phyloP scores from a whole-genome alignment of 2,888 invertebrate species.

The Chesias legatella region DNA sequence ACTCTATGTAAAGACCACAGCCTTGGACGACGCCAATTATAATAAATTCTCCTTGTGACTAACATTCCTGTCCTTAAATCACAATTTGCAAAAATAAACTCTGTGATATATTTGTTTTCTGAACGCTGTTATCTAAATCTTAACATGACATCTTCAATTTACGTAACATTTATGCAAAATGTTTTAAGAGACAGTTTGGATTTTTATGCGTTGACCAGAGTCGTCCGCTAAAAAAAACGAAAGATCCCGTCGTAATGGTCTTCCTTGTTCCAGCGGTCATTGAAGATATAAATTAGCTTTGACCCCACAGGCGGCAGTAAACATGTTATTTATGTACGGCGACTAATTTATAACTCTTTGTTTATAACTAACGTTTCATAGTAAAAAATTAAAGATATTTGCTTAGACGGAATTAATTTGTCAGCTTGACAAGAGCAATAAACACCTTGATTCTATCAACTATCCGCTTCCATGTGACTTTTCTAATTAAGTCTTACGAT shows the following conservation, averaged over 20 bases:
- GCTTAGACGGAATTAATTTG: conserved; percentile 20
- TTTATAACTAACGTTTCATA: conserved; percentile 29
- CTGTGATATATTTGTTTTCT: conserved; percentile 19
- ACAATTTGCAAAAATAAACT: conserved; percentile 24
- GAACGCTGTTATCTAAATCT: conserved; percentile 34
- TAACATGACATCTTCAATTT: conserved; percentile 36
- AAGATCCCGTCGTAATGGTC: conserved; percentile 31
- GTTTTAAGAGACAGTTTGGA: conserved; percentile 35
- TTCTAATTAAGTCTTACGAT: conserved; percentile 1
- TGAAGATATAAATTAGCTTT: conserved; percentile 60
- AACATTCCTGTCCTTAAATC: conserved; percentile 17
- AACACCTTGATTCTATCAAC: too few species aligned
- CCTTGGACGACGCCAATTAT: conserved; percentile 20
- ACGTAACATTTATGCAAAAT: conserved; percentile 31
- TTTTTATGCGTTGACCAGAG: conserved; percentile 42
- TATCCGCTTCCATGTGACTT: background rate
- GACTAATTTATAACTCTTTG: conserved; percentile 45
- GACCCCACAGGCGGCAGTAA: conserved; percentile 55
- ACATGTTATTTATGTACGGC: conserved; percentile 61
- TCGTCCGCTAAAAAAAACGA: conserved; percentile 36
- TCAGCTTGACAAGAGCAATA: conserved; percentile 13
- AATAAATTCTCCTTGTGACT: conserved; percentile 21
- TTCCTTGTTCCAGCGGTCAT: conserved; percentile 28
- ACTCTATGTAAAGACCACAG: conserved; percentile 7
- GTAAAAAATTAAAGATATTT: conserved; percentile 18